Conservation (phyloP, 1,140 invertebrate genomes). For the Magallana ariakensis region DNA sequence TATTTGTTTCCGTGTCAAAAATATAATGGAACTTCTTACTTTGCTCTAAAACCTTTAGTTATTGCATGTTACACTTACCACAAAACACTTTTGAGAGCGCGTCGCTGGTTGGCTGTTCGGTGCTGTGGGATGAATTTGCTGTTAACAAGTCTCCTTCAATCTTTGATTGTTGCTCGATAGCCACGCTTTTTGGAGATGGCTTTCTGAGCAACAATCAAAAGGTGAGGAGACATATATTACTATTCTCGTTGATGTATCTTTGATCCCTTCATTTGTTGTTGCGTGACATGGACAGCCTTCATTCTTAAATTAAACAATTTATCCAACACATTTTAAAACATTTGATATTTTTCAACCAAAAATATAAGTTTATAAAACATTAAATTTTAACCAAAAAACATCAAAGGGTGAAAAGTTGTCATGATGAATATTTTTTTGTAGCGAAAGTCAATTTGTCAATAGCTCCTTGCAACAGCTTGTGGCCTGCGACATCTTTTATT, state of each 20-base stretch:
- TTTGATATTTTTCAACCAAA: too few species aligned
- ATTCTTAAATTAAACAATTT: too few species aligned
- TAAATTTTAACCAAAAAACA: not conserved
- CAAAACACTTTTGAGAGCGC: not conserved
- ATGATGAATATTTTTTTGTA: not conserved
- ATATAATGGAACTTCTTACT: too few species aligned
- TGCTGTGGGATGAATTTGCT: not conserved
- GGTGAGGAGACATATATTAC: constrained; percentile 61
- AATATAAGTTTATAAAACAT: too few species aligned
- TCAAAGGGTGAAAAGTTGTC: not conserved
- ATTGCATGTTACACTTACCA: too few species aligned
- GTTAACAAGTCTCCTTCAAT: constrained; percentile 63
- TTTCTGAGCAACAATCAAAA: constrained; percentile 73
- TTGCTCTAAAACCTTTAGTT: too few species aligned
- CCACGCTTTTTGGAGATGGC: constrained; percentile 60
- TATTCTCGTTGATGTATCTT: not conserved
- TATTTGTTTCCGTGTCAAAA: too few species aligned
- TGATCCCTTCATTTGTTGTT: not conserved
- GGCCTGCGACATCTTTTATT: not conserved
- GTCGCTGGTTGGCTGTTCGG: not conserved
- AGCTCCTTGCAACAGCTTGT: constrained; percentile 12
- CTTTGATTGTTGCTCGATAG: constrained; percentile 69
- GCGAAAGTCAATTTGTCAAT: not conserved
- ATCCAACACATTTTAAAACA: too few species aligned
- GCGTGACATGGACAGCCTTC: too few species aligned